Evolutionary conservation across 2,888 invertebrate species (phyloP), one percentile per base, ranked within the genome.

Genomic region (Tachina grossa): DNA sequence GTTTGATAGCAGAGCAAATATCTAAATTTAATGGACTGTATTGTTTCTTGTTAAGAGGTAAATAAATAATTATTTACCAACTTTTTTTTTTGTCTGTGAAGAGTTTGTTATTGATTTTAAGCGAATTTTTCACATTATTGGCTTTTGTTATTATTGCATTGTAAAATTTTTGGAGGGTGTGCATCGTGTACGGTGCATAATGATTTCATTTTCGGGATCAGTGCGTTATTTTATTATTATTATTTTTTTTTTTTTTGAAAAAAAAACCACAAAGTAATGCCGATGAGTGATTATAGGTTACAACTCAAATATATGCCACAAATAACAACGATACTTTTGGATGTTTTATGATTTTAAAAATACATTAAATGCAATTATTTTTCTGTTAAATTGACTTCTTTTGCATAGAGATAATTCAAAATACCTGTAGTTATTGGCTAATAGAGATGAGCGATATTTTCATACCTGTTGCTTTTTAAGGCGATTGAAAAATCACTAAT

Each of bases 281-380:
- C 84, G 84, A 77, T 84, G 19, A 22, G 55, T 81, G 84, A 84
- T 84, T 84, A 77, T 63, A 45, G 76, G 81, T 72, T 68, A 68
- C 11, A 66, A 51, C 22, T 22, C 66, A 68, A 77, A 45, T 80
- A 77, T 66, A 39, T 80, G 80, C 61, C 49, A 63, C 71, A 71
- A 75, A 80, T 72, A 76, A 80, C 51, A 79, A 75, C 61, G 39
- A 77, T 43, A 49, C 14, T 65, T 57, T 75, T 43, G 10, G 51
- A 22, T 39, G 45, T 68, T 75, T 59, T 14, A 49, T 22, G 82
- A 43, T 31, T 63, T 71, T 82, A 76, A 71, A 71, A 69, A 57
- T 57, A n/a, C 53, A 61, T 74, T 75, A 63, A 75, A 79, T 31
- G 31, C 69, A 74, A 79, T 79, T 84, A 65, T 69, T 84, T 75